Base-by-base conservation (phyloP, 2,113 vertebrate species). In the Choloepus hoffmanni region DNA sequence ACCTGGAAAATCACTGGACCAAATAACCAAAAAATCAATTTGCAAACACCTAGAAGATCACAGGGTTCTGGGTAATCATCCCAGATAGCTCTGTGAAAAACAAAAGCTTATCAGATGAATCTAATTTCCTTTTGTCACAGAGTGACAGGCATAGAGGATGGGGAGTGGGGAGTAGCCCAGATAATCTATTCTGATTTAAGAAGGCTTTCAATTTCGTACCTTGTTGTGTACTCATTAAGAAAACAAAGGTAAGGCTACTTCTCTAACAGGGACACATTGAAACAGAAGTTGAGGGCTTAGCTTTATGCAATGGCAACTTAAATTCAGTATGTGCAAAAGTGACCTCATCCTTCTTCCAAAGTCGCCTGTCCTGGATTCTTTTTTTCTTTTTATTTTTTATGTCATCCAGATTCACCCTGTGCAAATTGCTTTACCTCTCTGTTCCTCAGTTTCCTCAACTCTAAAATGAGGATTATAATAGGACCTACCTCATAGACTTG, bases 1-100 rank as follows among this genome's bases (percentile, higher is more conserved):
- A 92, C 87, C 73, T 94, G 97, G 97, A 98, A 98, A 98, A 98
- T 97, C 95, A 98, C 97, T 96, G 92, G 94, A 96, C 95, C 95
- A 95, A 96, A 96, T 96, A 45, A 96, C 94, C 83, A 95, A 89
- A 96, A 98, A 96, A 95, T 96, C 93, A 96, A 98, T 98, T 97
- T 97, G 94, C 97, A 95, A 96, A 96, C 92, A 96, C 70, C 86
- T 88, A 79, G 93, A 96, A 85, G 95, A 90, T 96, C 89, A 78
- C 96, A 93, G 97, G 81, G 53, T 65, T 89, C 90, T 79, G 55
- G 62, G 55, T 96, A 96, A 97, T 96, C 89, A 97, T 72, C 89
- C 45, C 65, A 68, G 83, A 93, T 92, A 65, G 93, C 76, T 96
- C 82, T 87, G 87, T 96, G 95, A 63, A 93, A 96, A 95, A 73